Base-by-base conservation (phyloP, 2,888 invertebrate genomes). In the Latrodectus elegans region DNA sequence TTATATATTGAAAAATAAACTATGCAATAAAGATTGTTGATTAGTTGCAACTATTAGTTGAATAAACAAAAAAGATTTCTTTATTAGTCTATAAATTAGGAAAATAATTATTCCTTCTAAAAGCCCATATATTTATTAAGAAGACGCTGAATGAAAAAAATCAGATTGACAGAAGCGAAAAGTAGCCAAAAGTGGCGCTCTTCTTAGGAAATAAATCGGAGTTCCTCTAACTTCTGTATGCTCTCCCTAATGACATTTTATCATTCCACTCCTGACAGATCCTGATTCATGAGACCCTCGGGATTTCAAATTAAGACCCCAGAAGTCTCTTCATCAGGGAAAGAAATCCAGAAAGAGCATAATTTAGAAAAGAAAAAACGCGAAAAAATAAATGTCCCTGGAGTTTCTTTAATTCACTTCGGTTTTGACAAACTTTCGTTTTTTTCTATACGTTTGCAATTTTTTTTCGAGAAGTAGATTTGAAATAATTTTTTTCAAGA, bases 211-310 rank as follows among this genome's bases (percentile, higher is more conserved):
- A 80, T 22, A 60, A 38, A 53, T 76, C 38, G 26, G 26, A 74
- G 26, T 8, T 68, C 17, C 38, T 67, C 74, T 71, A 79, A 71
- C 60, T 79, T 79, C 79, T 79, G 79, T 70, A 51, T 55, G 67
- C 38, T 67, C 60, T 75, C 71, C 49, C 81, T 81, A 81, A 86
- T 86, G 81, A 86, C 73, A 86, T 81, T 86, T 81, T 80, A 81
- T 86, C 81, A 76, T 86, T 76, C 71, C 53, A 10, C 68, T 71
- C 68, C 73, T 65, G 74, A 86, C 80, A 80, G 60, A 52, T 71
- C 65, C 80, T 86, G 86, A 86, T 81, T 86, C 86, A 86, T 86
- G 81, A 51, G 86, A 71, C 86, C 70, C 67, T 65, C 14, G 76
- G 77, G 86, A 77, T 67, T 53, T 14, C 77, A 82, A 87, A 87